Evolutionary conservation across 1,140 invertebrate species (phyloP), one percentile per base, ranked within the genome.

Genomic region (Galleria mellonella): DNA sequence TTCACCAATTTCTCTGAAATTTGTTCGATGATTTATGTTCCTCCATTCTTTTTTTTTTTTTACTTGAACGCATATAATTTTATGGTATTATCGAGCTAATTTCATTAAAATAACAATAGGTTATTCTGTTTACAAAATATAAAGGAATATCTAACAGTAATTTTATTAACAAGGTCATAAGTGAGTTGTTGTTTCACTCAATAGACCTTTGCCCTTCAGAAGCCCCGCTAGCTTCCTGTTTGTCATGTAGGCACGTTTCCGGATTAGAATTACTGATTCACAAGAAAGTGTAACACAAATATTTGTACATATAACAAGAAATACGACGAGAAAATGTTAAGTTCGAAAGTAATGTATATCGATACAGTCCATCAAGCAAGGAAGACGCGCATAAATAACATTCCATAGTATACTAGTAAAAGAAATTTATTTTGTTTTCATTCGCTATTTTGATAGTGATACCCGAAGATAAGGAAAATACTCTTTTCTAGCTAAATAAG

Each of bases 371-470:
- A 55, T 55, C 35, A 55, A 36, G 47, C 44, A 55, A 35, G 15
- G 35, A 35, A 50, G 44, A 37, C 41, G 29, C 47, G 30, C 45
- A 47, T 55, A 51, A 55, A 55, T 47, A 51, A 47, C 32, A 10
- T 35, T 28, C 32, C 15, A 38, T 47, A 27, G 35, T 17, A 30
- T 31, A 13, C 43, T 12, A 39, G 37, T 38, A 41, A 37, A 35
- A 17, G 46, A 49, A n/a, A 48, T 48, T 52, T 49, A 46, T 54
- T 49, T 38, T 54, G 46, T 54, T 49, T 54, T 49, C 37, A 49
- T 54, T 32, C 30, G 5, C 35, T 30, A 12, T 27, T 36, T 15
- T 38, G 27, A 32, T 6, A 9, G 35, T 11, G 37, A 11, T 33
- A 7, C 23, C 13, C 28, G 17, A 29, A 46, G 44, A 39, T 38